Percentiles rank a stretch among this genome's conserved stretches.
phyloP scores from a whole-genome alignment of 2,888 invertebrate genomes.

The Asteroscopus sphinx region DNA sequence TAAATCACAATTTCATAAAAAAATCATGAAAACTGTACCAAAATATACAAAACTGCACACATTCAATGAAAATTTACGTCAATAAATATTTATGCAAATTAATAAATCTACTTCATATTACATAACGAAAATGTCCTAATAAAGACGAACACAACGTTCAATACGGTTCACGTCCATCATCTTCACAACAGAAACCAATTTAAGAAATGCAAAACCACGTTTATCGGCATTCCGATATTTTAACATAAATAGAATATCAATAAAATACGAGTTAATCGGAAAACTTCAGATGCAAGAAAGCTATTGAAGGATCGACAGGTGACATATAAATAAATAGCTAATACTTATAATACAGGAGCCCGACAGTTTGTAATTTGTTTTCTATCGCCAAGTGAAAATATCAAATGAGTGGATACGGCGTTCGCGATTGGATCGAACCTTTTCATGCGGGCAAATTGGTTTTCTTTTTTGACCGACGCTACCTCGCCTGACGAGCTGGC shows the following conservation, averaged over 20 bases:
- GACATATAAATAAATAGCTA: constrained; percentile 82
- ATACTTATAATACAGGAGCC: constrained; percentile 74
- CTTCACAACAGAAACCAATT: constrained; percentile 58
- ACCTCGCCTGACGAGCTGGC: constrained; percentile 82
- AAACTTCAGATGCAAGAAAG: constrained; percentile 81
- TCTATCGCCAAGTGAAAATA: constrained; percentile 84
- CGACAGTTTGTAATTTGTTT: constrained; percentile 89
- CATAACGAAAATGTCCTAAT: constrained; percentile 8
- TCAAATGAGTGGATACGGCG: constrained; percentile 88
- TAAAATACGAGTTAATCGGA: constrained; percentile 79
- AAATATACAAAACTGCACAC: too few species aligned
- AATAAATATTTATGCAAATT: not conserved
- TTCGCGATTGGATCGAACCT: constrained; percentile 85
- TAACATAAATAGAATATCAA: constrained; percentile 54
- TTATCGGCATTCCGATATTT: constrained; percentile 66
- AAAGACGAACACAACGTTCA: constrained; percentile 34
- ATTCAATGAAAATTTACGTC: not conserved
- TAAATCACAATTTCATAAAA: too few species aligned
- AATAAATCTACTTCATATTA: constrained; percentile 8
- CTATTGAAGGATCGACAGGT: constrained; percentile 81
- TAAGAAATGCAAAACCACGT: constrained; percentile 69
- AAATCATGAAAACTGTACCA: too few species aligned
- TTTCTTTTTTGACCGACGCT: constrained; percentile 86
- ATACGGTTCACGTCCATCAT: constrained; percentile 30
- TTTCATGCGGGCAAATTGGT: constrained; percentile 89